phyloP scores from a whole-genome alignment of 2,113 vertebrate genomes.

The Morone saxatilis region DNA sequence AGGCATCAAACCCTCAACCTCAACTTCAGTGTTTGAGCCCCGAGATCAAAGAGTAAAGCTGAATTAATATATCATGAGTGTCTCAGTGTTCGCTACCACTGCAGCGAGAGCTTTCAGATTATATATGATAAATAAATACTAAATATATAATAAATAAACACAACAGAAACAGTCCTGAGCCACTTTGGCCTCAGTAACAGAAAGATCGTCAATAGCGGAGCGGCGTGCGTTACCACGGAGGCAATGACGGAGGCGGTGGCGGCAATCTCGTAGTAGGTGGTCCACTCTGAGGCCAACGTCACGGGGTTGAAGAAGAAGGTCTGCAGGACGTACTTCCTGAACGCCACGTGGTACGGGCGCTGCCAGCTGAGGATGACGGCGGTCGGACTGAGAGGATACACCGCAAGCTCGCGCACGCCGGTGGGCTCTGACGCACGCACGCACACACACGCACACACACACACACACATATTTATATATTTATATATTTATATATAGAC shows the following conservation, averaged over 20 bases:
- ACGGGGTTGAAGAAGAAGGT: constrained; percentile 97
- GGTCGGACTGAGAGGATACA: constrained; percentile 93
- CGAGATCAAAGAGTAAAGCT: too few relatives aligned
- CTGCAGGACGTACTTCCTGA: constrained; percentile 95
- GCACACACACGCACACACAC: constrained; percentile 3
- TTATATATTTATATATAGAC: too few relatives aligned
- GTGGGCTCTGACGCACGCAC: constrained; percentile 88
- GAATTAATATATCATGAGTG: too few relatives aligned
- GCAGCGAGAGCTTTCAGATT: too few relatives aligned
- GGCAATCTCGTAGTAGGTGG: constrained; percentile 96
- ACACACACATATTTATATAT: not conserved
- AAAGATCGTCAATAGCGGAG: too few relatives aligned
- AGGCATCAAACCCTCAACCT: too few relatives aligned
- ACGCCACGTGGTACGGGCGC: constrained; percentile 91
- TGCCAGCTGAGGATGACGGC: constrained; percentile 95
- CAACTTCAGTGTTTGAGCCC: too few relatives aligned
- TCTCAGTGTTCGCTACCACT: not conserved
- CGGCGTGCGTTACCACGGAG: constrained; percentile 88
- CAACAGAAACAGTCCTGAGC: too few relatives aligned
- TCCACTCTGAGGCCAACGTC: constrained; percentile 94
- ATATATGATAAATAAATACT: too few relatives aligned
- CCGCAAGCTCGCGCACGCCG: constrained; percentile 91
- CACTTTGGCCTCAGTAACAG: too few relatives aligned
- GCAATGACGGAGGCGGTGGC: constrained; percentile 91
- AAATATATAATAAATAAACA: too few relatives aligned